These are phyloP conservation scores for Dasysyrphus albostriatus DNA, from an alignment of 2,888 invertebrate species.

Conservation along the genomic window DNA sequence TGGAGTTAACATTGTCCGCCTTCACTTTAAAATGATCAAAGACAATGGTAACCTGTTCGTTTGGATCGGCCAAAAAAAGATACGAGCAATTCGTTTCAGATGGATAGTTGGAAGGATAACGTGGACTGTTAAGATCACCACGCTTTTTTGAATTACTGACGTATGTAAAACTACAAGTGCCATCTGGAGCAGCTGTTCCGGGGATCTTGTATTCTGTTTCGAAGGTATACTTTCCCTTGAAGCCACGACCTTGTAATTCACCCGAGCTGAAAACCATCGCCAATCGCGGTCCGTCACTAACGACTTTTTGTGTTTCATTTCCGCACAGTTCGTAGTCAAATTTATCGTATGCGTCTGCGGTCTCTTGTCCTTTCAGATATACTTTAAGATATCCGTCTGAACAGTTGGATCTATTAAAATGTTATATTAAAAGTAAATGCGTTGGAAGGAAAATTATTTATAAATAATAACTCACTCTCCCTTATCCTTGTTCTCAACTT, in stretches of 20 bases:
- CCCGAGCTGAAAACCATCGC: slow-evolving; percentile 98
- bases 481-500: slow-evolving; percentile 87
- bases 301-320: slow-evolving; percentile 91
- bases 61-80: slow-evolving; percentile 92
- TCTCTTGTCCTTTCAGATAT: slow-evolving; percentile 96
- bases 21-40: slow-evolving; percentile 96
- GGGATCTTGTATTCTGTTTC: slow-evolving; percentile 95
- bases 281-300: slow-evolving; percentile 95
- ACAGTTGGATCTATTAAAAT: slow-evolving; percentile 86
- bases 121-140: slow-evolving; percentile 97
- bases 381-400: slow-evolving; percentile 95
- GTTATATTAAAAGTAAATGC: not conserved
- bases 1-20: slow-evolving; percentile 91
- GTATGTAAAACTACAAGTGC: slow-evolving; percentile 96
- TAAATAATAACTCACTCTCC: slow-evolving; percentile 89
- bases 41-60: slow-evolving; percentile 95
- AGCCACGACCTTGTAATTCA: slow-evolving; percentile 94
- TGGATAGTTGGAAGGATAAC: slow-evolving; percentile 98
- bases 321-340: slow-evolving; percentile 97
- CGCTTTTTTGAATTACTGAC: slow-evolving; percentile 93
- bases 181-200: slow-evolving; percentile 96
- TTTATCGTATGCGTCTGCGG: slow-evolving; percentile 96
- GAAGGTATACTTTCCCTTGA: slow-evolving; percentile 87
- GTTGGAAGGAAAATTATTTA: not conserved
- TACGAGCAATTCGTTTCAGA: slow-evolving; percentile 97